Percentiles rank a stretch among this genome's conserved stretches.
phyloP scores from a whole-genome alignment of 2,888 invertebrate species.

The Oligia fasciuncula region DNA sequence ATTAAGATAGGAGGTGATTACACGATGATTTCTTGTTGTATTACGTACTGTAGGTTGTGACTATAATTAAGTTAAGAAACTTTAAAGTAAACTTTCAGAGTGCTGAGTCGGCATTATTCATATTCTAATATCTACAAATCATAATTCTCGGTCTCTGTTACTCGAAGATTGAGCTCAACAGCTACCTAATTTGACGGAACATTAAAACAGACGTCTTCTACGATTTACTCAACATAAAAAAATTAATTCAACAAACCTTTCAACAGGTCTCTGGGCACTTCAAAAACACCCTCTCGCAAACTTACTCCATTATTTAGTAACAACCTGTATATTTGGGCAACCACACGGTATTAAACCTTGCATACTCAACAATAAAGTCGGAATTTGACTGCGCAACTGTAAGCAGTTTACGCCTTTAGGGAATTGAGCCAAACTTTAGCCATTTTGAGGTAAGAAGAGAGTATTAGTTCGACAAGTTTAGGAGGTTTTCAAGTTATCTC shows the following conservation, averaged over 20 bases:
- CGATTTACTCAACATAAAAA: constrained; percentile 67
- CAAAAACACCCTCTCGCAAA: constrained; percentile 77
- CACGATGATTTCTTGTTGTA: background rate
- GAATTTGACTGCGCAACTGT: constrained; percentile 66
- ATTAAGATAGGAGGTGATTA: background rate
- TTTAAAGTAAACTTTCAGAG: background rate
- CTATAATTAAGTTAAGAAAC: background rate
- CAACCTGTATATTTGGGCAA: constrained; percentile 69
- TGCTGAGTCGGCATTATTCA: background rate
- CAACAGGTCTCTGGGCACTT: constrained; percentile 79
- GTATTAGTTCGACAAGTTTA: constrained; percentile 87
- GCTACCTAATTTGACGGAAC: constrained; percentile 24
- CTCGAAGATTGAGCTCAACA: background rate
- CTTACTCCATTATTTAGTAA: constrained; percentile 80
- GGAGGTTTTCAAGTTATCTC: constrained; percentile 83
- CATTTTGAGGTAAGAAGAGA: constrained; percentile 86
- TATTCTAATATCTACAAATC: background rate
- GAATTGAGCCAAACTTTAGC: constrained; percentile 77
- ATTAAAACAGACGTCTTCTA: constrained; percentile 41
- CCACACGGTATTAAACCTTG: constrained; percentile 66
- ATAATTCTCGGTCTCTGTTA: background rate
- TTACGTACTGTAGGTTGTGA: background rate
- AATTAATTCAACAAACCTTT: constrained; percentile 71
- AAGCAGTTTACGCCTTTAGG: constrained; percentile 70
- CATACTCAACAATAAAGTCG: constrained; percentile 64